A percentile compares a stretch with the other conserved stretches of the same genome.
Conservation (phyloP, 2,888 invertebrate species). For the Campopleginae sp. region DNA sequence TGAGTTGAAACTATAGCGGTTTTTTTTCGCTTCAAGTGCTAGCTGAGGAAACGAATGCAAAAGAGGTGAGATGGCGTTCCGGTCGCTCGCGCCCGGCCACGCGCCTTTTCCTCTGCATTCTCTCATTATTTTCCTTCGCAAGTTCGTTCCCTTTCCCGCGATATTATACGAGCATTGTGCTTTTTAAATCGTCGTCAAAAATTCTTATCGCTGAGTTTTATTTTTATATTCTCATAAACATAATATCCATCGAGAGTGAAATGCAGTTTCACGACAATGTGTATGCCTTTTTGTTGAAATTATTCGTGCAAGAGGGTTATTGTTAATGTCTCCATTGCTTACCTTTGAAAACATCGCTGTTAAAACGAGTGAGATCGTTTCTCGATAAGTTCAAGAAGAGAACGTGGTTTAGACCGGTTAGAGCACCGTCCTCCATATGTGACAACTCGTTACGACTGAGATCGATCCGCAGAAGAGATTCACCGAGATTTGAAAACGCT, state of each 20-base stretch:
- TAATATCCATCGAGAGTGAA: constrained; percentile 42
- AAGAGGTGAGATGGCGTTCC: constrained; percentile 57
- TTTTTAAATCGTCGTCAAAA: background rate
- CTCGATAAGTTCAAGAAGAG: constrained; percentile 90
- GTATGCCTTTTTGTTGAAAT: background rate
- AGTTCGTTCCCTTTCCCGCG: constrained; percentile 52
- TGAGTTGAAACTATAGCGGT: constrained; percentile 42
- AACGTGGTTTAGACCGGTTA: constrained; percentile 88
- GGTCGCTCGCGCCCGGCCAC: constrained; percentile 58
- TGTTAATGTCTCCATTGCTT: constrained; percentile 39
- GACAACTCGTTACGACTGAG: constrained; percentile 92
- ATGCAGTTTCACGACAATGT: constrained; percentile 26
- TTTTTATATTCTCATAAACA: background rate
- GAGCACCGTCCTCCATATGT: constrained; percentile 90
- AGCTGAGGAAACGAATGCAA: constrained; percentile 53
- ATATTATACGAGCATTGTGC: constrained; percentile 29
- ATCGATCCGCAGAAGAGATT: constrained; percentile 90
- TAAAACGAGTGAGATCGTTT: constrained; percentile 92
- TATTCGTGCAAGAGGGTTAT: background rate
- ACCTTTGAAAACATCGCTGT: constrained; percentile 93
- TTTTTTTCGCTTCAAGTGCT: constrained; percentile 21
- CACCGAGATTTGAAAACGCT: constrained; percentile 85
- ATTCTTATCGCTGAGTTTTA: constrained; percentile 22
- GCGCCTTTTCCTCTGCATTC: constrained; percentile 43
- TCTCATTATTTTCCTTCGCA: constrained; percentile 48